These are phyloP conservation scores for Spodoptera littoralis DNA, from an alignment of 2,888 invertebrate genomes.

Conservation along the genomic window DNA sequence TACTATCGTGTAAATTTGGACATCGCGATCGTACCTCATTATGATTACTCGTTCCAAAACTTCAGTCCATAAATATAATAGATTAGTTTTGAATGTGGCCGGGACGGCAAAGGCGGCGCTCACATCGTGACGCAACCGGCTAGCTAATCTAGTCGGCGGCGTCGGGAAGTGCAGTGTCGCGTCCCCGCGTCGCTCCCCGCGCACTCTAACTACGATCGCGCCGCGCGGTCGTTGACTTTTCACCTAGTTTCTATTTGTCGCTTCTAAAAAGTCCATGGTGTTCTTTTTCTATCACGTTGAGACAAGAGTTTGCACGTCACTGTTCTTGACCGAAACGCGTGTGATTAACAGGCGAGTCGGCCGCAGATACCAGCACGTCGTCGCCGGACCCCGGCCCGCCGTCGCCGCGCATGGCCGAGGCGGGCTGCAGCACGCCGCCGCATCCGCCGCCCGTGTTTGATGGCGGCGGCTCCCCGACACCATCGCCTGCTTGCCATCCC, in stretches of 20 bases:
- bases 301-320: constrained; percentile 61
- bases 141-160: constrained; percentile 88
- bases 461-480: constrained; percentile 84
- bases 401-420: constrained; percentile 93
- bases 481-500: constrained; percentile 83
- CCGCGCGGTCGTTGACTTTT: constrained; percentile 87
- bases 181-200: constrained; percentile 86
- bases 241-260: constrained; percentile 88
- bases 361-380: constrained; percentile 97
- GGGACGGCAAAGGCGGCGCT: constrained; percentile 70
- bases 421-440: constrained; percentile 90
- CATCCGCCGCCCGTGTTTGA: constrained; percentile 88
- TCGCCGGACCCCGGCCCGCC: constrained; percentile 96
- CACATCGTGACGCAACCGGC: constrained; percentile 86
- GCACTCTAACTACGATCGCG: constrained; percentile 80
- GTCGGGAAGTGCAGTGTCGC: constrained; percentile 89
- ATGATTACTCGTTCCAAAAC: constrained; percentile 47
- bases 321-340: constrained; percentile 75
- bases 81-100: constrained; percentile 73
- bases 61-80: constrained; percentile 65
- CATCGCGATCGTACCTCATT: constrained; percentile 31
- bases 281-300: constrained; percentile 74
- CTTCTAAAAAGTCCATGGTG: constrained; percentile 80
- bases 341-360: constrained; percentile 93
- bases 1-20: constrained; percentile 30